A percentile compares a stretch with the other conserved stretches of the same genome.
Evolutionary conservation across 2,888 invertebrate genomes (phyloP).

Genomic region (Deladenus siricidicola): DNA sequence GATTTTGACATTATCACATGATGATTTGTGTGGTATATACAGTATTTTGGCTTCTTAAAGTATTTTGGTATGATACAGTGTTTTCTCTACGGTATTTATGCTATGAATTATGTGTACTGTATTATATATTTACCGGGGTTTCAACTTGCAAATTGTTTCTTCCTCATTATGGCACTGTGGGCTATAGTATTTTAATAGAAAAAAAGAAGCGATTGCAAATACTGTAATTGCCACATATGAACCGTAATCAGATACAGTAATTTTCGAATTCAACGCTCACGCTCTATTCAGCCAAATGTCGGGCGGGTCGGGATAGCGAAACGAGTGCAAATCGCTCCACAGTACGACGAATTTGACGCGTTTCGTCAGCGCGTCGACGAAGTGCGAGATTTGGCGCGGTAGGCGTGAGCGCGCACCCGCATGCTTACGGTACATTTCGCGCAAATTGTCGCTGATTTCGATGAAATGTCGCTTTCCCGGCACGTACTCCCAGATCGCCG

Average conservation of each 20-base stretch:
- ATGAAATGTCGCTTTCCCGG: conserved; percentile 40
- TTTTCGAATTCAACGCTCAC: conserved; percentile 2
- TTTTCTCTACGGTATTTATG: background rate
- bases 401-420: conserved; percentile 7
- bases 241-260: too few relatives aligned
- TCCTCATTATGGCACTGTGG: too few relatives aligned
- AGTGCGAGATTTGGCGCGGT: conserved; percentile 47
- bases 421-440: conserved; percentile 31
- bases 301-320: conserved; percentile 44
- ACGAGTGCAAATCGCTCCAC: conserved; percentile 46
- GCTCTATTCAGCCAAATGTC: conserved; percentile 41
- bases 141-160: background rate
- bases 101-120: background rate
- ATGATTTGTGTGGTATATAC: too few relatives aligned
- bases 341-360: conserved; percentile 42
- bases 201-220: too few relatives aligned
- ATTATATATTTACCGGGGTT: background rate
- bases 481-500: conserved; percentile 50
- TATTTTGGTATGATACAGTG: too few relatives aligned
- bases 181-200: too few relatives aligned
- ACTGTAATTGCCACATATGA: too few relatives aligned
- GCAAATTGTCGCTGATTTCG: conserved; percentile 38
- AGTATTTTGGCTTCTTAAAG: too few relatives aligned
- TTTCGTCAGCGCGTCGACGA: conserved; percentile 32
- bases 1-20: too few relatives aligned